phyloP scores from a whole-genome alignment of 2,113 vertebrate genomes.

The Menura novaehollandiae region DNA sequence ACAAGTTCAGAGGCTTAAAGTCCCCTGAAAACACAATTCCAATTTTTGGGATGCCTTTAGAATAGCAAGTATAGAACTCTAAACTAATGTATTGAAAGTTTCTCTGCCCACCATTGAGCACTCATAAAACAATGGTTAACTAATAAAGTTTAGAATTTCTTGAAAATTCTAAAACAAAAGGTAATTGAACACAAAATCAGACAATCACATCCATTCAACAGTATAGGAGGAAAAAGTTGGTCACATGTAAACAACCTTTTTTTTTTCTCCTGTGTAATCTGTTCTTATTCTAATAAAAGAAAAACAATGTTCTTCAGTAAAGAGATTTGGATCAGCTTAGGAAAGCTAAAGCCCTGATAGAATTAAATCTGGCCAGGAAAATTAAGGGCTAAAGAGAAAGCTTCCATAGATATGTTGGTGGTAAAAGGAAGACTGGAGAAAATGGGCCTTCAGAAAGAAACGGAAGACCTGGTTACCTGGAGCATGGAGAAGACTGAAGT shows the following conservation, averaged over 20 bases:
- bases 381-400: background rate
- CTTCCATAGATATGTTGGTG: background rate
- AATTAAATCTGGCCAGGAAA: background rate
- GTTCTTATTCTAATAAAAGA: background rate
- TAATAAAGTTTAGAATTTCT: background rate
- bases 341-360: background rate
- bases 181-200: background rate
- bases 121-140: background rate
- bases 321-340: background rate
- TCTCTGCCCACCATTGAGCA: background rate
- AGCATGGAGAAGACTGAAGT: background rate
- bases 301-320: background rate
- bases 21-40: background rate
- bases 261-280: background rate
- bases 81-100: background rate
- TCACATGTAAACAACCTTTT: background rate
- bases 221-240: background rate
- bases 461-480: accelerated
- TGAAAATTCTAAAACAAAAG: background rate
- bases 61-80: background rate
- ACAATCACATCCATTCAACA: background rate
- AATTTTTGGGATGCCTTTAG: background rate
- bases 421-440: background rate
- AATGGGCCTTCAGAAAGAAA: background rate
- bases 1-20: background rate